Conservation (phyloP, 2,797 vertebrate species). For the Hydrophis major region DNA sequence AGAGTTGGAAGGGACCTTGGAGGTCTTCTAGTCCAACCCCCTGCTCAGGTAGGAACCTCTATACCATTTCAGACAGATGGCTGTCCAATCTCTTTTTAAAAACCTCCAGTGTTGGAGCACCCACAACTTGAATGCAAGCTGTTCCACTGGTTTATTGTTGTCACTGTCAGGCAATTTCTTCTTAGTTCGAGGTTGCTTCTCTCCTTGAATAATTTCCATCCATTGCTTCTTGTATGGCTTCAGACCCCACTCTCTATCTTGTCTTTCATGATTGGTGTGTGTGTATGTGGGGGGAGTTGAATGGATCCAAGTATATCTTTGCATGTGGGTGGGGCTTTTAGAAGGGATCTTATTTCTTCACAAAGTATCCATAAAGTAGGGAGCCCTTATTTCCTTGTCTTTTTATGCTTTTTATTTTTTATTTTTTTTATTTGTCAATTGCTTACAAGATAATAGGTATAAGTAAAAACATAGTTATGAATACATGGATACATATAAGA, state of each 20-base stretch:
- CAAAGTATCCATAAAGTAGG: background rate
- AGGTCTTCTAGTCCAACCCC: background rate
- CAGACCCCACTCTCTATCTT: background rate
- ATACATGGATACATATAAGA: no score
- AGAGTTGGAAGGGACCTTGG: background rate
- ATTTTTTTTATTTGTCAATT: no score
- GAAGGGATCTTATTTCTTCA: background rate
- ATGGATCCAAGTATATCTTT: background rate
- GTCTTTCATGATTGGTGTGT: background rate
- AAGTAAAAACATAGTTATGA: no score
- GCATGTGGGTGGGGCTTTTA: background rate
- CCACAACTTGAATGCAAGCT: background rate
- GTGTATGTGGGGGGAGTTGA: background rate
- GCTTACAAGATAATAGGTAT: no score
- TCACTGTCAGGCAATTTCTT: background rate
- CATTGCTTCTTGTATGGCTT: background rate
- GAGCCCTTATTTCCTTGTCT: background rate
- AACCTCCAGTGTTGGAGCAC: background rate
- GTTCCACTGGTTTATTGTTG: background rate
- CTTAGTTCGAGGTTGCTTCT: background rate
- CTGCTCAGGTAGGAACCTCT: background rate
- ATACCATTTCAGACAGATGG: background rate
- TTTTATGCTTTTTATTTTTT: background rate
- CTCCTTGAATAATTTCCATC: background rate
- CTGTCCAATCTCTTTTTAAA: background rate